Evolutionary conservation across 2,113 vertebrate species (phyloP).

Genomic region (Seriola quinqueradiata): DNA sequence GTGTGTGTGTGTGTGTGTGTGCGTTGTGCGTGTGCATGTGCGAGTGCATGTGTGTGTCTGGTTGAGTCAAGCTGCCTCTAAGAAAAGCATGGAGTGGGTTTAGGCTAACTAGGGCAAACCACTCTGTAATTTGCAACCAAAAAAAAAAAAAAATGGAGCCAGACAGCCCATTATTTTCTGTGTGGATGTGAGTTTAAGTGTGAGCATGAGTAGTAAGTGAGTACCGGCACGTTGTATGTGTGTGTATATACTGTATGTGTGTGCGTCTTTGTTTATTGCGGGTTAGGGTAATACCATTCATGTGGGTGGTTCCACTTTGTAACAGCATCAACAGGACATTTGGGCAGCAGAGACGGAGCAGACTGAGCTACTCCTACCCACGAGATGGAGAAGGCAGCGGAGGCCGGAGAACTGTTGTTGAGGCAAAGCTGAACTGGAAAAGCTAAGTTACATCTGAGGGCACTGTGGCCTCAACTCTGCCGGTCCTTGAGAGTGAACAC

Average conservation of each 20-base stretch:
- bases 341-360: not conserved
- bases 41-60: not conserved
- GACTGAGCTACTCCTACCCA: not conserved
- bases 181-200: not conserved
- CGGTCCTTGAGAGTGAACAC: not conserved
- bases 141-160: constrained; percentile 3
- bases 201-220: constrained; percentile 5
- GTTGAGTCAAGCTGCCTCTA: constrained; percentile 5
- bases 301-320: not conserved
- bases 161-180: constrained; percentile 18
- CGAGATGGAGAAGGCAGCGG: not conserved
- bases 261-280: not conserved
- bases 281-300: too few species aligned
- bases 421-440: not conserved
- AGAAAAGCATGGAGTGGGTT: constrained; percentile 35
- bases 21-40: not conserved
- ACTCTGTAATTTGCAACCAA: constrained; percentile 55
- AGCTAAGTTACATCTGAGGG: not conserved
- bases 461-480: not conserved
- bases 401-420: not conserved
- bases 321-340: not conserved
- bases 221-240: constrained; percentile 9
- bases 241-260: not conserved
- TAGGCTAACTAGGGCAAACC: constrained; percentile 23
- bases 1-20: not conserved